Base-by-base conservation (phyloP, 2,797 vertebrate genomes). In the Cuniculus paca region DNA sequence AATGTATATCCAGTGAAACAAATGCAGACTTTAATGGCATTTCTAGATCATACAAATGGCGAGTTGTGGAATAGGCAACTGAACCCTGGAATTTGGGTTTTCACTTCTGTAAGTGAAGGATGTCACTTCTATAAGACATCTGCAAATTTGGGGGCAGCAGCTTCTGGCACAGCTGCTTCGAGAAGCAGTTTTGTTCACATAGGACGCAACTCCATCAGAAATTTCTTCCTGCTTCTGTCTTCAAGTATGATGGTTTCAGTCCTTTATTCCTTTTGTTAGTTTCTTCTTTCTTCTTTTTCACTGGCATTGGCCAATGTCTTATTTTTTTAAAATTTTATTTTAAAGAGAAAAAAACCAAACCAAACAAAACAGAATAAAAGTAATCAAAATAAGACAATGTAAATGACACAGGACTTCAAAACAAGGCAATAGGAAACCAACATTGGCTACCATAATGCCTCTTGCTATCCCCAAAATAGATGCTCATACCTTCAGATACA, bases 21-120 rank as follows among this genome's bases (percentile, higher is more conserved):
- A 93, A 89, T 56, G n/a, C 61, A 85, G 74, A 88, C 36, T 93
- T 92, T 83, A 82, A 60, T n/a, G 31, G 39, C 42, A 54, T 68
- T 94, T 92, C 31, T 36, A 54, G 54, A 54, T 52, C 9, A 63
- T 9, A 20, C 16, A 34, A 3, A 34, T 92, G 84, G 26, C 22
- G 14, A n/a, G 68, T 54, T 39, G 24, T 65, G 2, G 79, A 48
- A n/a, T 34, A 63, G 9, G 56, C 50, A 70, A 70, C 34, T 39
- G 54, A 65, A 91, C 26, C 7, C 39, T 20, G 36, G 22, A 19
- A 1, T 91, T 88, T 28, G 45, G 42, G 48, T 88, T 81, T 75
- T 94, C 63, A 54, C 52, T 54, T 54, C 52, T 54, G 52, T 54
- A 54, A 54, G 16, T 54, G 52, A 54, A 17, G 52, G 14, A 52